Evolutionary conservation across 2,113 vertebrate species (phyloP), one percentile per base, ranked within the genome.

Genomic region (Pionites leucogaster): DNA sequence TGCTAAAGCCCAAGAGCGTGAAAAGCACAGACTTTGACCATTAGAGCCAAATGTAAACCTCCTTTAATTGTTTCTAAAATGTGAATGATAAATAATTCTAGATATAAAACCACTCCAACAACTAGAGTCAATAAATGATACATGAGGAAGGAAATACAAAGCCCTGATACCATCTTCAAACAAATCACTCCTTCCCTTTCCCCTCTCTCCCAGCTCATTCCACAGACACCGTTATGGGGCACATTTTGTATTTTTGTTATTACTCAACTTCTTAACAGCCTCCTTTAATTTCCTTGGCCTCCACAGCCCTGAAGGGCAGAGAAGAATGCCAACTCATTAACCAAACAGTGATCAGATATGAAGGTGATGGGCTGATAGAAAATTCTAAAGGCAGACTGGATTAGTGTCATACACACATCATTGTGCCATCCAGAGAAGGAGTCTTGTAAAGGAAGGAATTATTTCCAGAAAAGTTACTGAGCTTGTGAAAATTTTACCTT

Each of bases 401-500:
- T 39, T 74, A 69, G 47, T 74, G 41, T 68, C 68, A 80, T 12
- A 76, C 20, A 65, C 9, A 19, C 10, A 85, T 60, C 31, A 37
- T 77, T 91, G 65, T 33, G 39, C 41, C 77, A 82, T 29, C 23
- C 52, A 79, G 65, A 82, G 62, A 47, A 82, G 23, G 25, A 79
- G 39, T 79, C 69, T 76, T 69, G 57, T 23, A 59, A 59, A 59
- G 33, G 57, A 59, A 59, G 33, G 44, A 76, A 59, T 82, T 91
- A 79, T 50, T 91, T n/a, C n/a, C 31, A 29, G n/a, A 10, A 44
- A 87, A 84, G 22, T 42, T 63, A 82, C 91, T 35, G 17, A 90
- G 31, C 27, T 94, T 88, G 76, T 69, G 31, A 81, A 95, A 92
- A 68, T 70, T 93, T 90, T 94, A 81, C 89, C 67, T 82, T 77